phyloP scores from a whole-genome alignment of 2,888 invertebrate genomes.

The Microplitis manilae region DNA sequence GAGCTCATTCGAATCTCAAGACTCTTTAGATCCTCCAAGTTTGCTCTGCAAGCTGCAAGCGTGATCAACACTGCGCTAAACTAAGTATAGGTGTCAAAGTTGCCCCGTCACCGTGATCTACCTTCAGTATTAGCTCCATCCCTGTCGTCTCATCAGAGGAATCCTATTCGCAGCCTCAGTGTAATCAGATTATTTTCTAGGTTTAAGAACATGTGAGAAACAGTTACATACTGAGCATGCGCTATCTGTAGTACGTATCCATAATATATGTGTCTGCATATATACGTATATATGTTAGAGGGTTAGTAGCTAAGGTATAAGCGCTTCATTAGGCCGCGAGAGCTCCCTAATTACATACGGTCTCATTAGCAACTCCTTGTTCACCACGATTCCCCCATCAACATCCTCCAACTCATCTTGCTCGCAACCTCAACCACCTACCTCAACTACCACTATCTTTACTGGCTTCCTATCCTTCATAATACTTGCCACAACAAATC shows the following conservation, averaged over 20 bases:
- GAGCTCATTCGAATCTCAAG: background rate
- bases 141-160: slow-evolving; percentile 32
- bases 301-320: slow-evolving; percentile 68
- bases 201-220: slow-evolving; percentile 47
- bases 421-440: slow-evolving; percentile 16
- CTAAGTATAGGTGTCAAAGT: slow-evolving; percentile 52
- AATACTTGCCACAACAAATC: slow-evolving; percentile 9
- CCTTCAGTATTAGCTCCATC: slow-evolving; percentile 12
- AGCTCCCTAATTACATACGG: slow-evolving; percentile 72
- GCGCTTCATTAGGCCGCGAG: slow-evolving; percentile 72
- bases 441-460: slow-evolving; percentile 39
- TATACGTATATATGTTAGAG: slow-evolving; percentile 51
- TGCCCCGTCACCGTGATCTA: slow-evolving; percentile 41
- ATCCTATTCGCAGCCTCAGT: slow-evolving; percentile 30
- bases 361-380: slow-evolving; percentile 69
- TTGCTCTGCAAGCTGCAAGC: slow-evolving; percentile 55
- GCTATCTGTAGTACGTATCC: slow-evolving; percentile 8
- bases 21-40: slow-evolving; percentile 29
- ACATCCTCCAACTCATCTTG: slow-evolving; percentile 43
- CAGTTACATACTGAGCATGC: slow-evolving; percentile 35
- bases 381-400: slow-evolving; percentile 51
- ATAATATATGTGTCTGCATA: slow-evolving; percentile 6
- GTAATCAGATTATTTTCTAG: slow-evolving; percentile 16
- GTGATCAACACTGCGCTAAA: slow-evolving; percentile 60
- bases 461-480: slow-evolving; percentile 13